These are phyloP conservation scores for Sylvilagus bachmani DNA, from an alignment of 2,113 vertebrate genomes.

Conservation along the genomic window DNA sequence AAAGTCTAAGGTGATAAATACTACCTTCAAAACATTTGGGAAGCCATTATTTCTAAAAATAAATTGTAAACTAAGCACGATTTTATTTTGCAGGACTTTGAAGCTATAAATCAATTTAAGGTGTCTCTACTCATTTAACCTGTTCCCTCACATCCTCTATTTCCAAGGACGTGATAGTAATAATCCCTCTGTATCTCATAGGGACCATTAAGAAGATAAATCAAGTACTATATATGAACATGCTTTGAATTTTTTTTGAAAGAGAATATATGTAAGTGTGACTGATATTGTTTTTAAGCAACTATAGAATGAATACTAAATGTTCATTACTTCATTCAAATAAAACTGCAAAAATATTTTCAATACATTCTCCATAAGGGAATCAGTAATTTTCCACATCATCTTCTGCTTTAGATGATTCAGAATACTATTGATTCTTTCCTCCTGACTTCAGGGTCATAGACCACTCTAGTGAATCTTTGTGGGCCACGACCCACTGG, in stretches of 20 bases:
- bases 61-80: slow-evolving; percentile 56
- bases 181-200: background rate
- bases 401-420: background rate
- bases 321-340: slow-evolving; percentile 25
- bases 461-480: slow-evolving; percentile 34
- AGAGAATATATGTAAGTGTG: background rate
- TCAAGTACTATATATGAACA: background rate
- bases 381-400: background rate
- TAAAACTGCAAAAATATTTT: slow-evolving; percentile 9
- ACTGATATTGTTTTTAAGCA: background rate
- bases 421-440: slow-evolving; percentile 26
- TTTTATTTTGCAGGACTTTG: slow-evolving; percentile 47
- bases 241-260: background rate
- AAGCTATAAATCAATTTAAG: slow-evolving; percentile 61
- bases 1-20: slow-evolving; percentile 66
- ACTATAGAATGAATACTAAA: slow-evolving; percentile 1
- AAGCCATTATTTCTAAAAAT: slow-evolving; percentile 69
- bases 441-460: slow-evolving; percentile 32
- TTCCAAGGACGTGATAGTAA: slow-evolving; percentile 28
- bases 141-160: background rate
- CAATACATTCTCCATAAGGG: background rate
- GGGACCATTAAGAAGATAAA: slow-evolving; percentile 29
- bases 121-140: slow-evolving; percentile 43
- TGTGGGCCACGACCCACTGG: background rate
- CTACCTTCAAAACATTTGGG: slow-evolving; percentile 57